Base-by-base conservation (phyloP, 1,140 invertebrate species). In the Orius laevigatus region DNA sequence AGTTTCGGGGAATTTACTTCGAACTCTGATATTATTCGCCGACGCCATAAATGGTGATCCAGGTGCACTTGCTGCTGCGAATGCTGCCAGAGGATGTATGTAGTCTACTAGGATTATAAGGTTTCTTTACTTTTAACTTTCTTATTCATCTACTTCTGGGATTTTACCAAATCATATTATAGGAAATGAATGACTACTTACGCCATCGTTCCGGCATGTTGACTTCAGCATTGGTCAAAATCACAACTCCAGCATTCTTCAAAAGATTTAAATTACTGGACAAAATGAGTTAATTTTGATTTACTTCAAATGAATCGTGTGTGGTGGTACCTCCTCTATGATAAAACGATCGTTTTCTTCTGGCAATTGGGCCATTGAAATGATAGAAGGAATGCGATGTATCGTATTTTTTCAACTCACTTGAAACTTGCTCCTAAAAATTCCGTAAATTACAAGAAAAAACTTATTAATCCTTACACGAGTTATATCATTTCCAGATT, bases 231-330 rank as follows among this genome's bases (percentile, higher is more conserved):
- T 88, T 86, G 6, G 82, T 84, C 39, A 87, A 59, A 35, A 89
- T 68, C 4, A 84, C 72, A 2, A 83, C 73, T 40, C 85, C 84
- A 25, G 79, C 75, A 66, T 83, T 79, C 78, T 87, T 61, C 55
- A 77, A 74, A 48, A 52, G 20, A 15, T 4, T 25, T 25, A 25
- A 25, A 25, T 4, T 25, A 25, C 33, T 3, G 40, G 18, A 25
- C 3, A 20, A 19, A 41, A 39, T 25, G 3, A 40, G 34, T 25
- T 5, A 11, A 15, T 32, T 10, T n/a, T 25, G 42, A 65, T 63
- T 65, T 62, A 79, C 77, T 55, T 70, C 65, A 58, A 79, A 79
- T 49, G 78, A 73, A 59, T 78, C 70, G 50, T 71, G 60, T 6
- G 76, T 70, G 20, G 77, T 78, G 33, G 70, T 16, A 38, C 36